phyloP scores from a whole-genome alignment of 2,888 invertebrate genomes.

The Chironomus riparius region DNA sequence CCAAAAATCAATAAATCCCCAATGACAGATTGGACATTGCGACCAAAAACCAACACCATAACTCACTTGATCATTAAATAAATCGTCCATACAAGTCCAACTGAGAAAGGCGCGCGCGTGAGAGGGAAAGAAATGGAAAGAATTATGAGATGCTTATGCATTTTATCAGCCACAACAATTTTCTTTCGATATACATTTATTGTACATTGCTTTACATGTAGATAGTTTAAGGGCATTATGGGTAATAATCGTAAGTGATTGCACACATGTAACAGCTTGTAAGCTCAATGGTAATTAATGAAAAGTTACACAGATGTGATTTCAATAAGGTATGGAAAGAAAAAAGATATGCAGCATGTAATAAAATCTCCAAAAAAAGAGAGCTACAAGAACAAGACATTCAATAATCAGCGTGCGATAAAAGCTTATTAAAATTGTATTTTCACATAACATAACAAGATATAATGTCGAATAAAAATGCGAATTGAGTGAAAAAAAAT shows the following conservation, averaged over 20 bases:
- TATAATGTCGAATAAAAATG: neutral
- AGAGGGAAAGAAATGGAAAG: neutral
- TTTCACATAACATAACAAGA: slow-evolving; percentile 14
- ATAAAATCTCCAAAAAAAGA: neutral
- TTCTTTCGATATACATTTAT: neutral
- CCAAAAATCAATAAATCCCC: no score
- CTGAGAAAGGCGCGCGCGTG: neutral
- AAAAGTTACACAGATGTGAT: neutral
- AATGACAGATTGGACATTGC: no score
- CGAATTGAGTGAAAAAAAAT: neutral
- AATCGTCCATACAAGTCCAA: no score
- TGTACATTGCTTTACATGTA: neutral
- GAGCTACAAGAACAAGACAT: neutral
- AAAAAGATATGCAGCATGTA: neutral
- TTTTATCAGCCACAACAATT: neutral
- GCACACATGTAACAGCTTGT: neutral
- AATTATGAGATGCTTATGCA: neutral
- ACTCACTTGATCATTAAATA: no score
- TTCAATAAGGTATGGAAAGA: neutral
- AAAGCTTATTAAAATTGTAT: slow-evolving; percentile 25
- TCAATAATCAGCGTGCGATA: slow-evolving; percentile 14
- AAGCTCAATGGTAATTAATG: neutral
- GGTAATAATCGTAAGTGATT: neutral
- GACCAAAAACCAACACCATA: no score
- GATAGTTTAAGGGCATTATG: neutral